Conservation (phyloP, 2,888 invertebrate species). For the Aquatica leii region DNA sequence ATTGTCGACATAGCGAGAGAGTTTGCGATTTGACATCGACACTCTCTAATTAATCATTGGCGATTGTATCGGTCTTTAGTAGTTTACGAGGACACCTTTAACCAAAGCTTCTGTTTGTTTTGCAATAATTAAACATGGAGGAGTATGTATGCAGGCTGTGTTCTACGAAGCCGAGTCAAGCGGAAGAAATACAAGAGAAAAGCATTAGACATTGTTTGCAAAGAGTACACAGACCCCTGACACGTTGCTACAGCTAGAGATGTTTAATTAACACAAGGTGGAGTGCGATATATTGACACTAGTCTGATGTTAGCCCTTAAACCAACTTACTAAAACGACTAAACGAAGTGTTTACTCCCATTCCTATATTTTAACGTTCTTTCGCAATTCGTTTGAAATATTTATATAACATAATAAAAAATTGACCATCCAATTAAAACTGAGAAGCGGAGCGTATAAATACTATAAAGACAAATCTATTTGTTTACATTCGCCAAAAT, state of each 20-base stretch:
- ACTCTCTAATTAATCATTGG: constrained; percentile 34
- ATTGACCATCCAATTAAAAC: background rate
- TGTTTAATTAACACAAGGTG: constrained; percentile 48
- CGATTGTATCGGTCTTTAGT: constrained; percentile 27
- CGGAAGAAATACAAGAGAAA: constrained; percentile 52
- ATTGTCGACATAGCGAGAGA: constrained; percentile 27
- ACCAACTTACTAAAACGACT: constrained; percentile 35
- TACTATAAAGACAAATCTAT: constrained; percentile 7
- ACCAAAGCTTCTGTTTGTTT: constrained; percentile 20
- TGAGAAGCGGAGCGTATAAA: constrained; percentile 3
- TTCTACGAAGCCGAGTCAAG: constrained; percentile 38
- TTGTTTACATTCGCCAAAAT: constrained; percentile 11
- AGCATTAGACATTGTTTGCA: constrained; percentile 48
- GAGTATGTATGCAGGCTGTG: constrained; percentile 22
- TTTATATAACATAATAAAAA: no score
- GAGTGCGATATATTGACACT: constrained; percentile 47
- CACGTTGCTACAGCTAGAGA: constrained; percentile 41
- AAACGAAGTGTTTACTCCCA: constrained; percentile 29
- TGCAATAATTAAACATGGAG: constrained; percentile 32
- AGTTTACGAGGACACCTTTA: constrained; percentile 11
- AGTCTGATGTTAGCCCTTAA: constrained; percentile 41
- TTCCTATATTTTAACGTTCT: constrained; percentile 13
- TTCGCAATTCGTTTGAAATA: constrained; percentile 4
- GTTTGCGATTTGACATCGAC: constrained; percentile 33
- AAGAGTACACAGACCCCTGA: constrained; percentile 40